Conservation (phyloP, 1,140 invertebrate species). For the Eriosoma lanigerum region DNA sequence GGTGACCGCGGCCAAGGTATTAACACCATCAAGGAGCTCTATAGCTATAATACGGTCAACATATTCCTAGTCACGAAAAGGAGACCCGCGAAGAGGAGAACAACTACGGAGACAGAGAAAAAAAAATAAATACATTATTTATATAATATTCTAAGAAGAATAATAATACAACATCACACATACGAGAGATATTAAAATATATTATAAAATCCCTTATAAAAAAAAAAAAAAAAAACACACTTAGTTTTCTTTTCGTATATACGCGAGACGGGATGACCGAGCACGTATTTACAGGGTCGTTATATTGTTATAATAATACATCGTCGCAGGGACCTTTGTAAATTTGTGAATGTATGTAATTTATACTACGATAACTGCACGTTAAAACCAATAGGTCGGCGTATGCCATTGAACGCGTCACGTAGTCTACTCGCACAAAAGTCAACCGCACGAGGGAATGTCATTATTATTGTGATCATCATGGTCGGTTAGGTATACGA, state of each 20-base stretch:
- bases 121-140: background rate
- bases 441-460: background rate
- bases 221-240: slow-evolving; percentile 14
- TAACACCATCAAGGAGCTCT: slow-evolving; percentile 23
- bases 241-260: background rate
- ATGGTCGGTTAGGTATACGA: too few relatives aligned
- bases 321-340: background rate
- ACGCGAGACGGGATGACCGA: background rate
- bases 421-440: background rate
- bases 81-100: background rate
- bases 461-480: background rate
- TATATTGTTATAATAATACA: background rate
- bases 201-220: background rate
- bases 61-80: slow-evolving; percentile 43
- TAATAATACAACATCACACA: background rate
- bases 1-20: slow-evolving; percentile 43
- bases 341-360: background rate
- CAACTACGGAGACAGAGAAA: background rate
- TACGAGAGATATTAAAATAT: background rate
- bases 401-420: slow-evolving; percentile 10
- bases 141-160: background rate
- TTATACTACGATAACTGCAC: slow-evolving; percentile 17
- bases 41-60: slow-evolving; percentile 28
- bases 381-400: background rate
- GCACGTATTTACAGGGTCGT: slow-evolving; percentile 30